Base-by-base conservation (phyloP, 2,113 vertebrate genomes). In the Sceloporus tristichus region DNA sequence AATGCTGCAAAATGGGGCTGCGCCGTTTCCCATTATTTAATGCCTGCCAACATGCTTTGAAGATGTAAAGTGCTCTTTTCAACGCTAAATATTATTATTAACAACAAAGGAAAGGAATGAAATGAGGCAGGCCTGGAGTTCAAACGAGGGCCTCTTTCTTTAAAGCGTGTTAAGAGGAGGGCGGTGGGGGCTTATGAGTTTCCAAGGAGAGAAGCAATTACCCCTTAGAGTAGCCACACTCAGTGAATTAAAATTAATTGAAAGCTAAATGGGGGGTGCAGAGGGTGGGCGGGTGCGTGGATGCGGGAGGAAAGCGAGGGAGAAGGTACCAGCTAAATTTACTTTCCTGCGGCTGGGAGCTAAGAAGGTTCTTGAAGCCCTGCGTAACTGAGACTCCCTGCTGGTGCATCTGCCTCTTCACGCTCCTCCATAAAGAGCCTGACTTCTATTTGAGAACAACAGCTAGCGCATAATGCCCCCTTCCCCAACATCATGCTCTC, bases 31-130 rank as follows among this genome's bases (percentile, higher is more conserved):
- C 75, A 9, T 88, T 82, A 90, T 29, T 79, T 86, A 88, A 87
- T 62, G 71, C 10, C 85, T 87, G 14, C 66, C 88, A 59, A 94
- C 11, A 59, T 42, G 82, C 85, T 94, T 88, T 68, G 87, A 89
- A 82, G 75, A 78, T 3, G 34, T 25, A 85, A 92, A 91, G 23
- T 53, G 29, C 54, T 90, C 73, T 66, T 18, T 53, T 84, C 85
- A 74, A 83, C 8, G 38, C 79, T 91, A 87, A 91, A 87, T 89
- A 75, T 74, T 88, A 85, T 86, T 91, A 87, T 88, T 90, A 34
- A 85, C 87, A 66, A 70, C 8, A 84, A 87, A 94, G 71, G 23
- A 80, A 62, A 91, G 59, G 78, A 85, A 42, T 73, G 79, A 77
- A 88, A 71, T 85, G 85, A 82, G 23, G 34, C 4, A 65, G 54